Conservation (phyloP, 2,888 invertebrate genomes). For the Diploptera punctata region DNA sequence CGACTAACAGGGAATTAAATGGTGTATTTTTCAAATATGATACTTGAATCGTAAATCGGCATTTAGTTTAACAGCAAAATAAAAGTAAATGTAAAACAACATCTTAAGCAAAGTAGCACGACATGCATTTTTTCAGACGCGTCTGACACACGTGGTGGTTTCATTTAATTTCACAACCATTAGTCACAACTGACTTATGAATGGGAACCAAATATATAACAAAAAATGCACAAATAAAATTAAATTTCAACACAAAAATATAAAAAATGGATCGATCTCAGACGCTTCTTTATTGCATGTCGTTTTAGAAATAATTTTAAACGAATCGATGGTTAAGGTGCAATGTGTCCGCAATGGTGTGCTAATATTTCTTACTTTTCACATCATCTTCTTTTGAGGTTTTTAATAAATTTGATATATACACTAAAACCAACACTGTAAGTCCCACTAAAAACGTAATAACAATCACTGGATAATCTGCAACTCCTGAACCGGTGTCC, state of each 20-base stretch:
- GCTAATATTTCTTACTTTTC: slow-evolving; percentile 42
- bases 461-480: slow-evolving; percentile 39
- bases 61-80: no score
- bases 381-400: slow-evolving; percentile 38
- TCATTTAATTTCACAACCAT: not conserved
- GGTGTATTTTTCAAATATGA: no score
- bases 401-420: slow-evolving; percentile 42
- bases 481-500: slow-evolving; percentile 39
- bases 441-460: slow-evolving; percentile 44
- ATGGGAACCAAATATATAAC: no score
- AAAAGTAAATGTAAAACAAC: no score
- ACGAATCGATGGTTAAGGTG: slow-evolving; percentile 22
- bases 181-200: no score
- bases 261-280: not conserved
- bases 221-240: no score
- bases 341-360: slow-evolving; percentile 5
- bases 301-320: not conserved
- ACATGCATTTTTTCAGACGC: slow-evolving; percentile 9
- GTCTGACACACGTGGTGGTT: slow-evolving; percentile 16
- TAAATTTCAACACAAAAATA: no score
- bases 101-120: not conserved
- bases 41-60: no score
- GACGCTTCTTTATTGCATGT: slow-evolving; percentile 11
- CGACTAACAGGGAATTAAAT: no score
- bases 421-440: slow-evolving; percentile 41